Evolutionary conservation across 2,797 vertebrate genomes (phyloP).

Genomic region (Allobates femoralis): DNA sequence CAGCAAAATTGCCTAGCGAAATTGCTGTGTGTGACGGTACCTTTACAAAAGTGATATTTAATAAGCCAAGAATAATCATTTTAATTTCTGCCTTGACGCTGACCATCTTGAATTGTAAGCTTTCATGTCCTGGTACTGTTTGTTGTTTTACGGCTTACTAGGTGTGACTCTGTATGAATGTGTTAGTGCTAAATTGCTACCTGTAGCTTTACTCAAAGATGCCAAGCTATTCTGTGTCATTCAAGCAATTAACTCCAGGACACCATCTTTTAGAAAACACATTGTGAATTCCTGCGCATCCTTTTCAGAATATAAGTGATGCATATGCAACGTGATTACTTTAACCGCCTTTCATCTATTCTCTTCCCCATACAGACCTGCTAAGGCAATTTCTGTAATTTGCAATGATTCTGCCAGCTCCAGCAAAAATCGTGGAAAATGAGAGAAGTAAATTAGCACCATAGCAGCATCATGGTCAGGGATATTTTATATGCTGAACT

Average conservation of each 20-base stretch:
- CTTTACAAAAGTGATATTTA: too few species aligned
- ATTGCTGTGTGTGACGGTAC: too few species aligned
- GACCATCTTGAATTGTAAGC: not conserved
- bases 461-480: conserved; percentile 41
- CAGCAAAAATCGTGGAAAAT: conserved; percentile 41
- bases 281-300: not conserved
- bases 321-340: conserved; percentile 8
- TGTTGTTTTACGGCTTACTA: too few species aligned
- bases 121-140: not conserved
- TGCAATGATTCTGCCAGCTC: conserved; percentile 29
- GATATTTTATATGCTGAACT: conserved; percentile 48
- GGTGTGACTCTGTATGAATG: not conserved
- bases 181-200: not conserved
- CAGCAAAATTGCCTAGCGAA: too few species aligned
- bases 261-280: conserved; percentile 18
- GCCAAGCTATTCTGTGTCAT: conserved; percentile 6
- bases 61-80: not conserved
- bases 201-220: conserved; percentile 6
- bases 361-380: conserved; percentile 11
- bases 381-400: conserved; percentile 46
- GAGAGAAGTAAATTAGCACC: conserved; percentile 45
- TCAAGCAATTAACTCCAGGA: conserved; percentile 3
- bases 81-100: not conserved
- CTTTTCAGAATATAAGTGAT: conserved; percentile 12
- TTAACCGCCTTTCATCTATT: conserved; percentile 16